Evolutionary conservation across 2,888 invertebrate species (phyloP).

Genomic region (Leptinotarsa juncta): DNA sequence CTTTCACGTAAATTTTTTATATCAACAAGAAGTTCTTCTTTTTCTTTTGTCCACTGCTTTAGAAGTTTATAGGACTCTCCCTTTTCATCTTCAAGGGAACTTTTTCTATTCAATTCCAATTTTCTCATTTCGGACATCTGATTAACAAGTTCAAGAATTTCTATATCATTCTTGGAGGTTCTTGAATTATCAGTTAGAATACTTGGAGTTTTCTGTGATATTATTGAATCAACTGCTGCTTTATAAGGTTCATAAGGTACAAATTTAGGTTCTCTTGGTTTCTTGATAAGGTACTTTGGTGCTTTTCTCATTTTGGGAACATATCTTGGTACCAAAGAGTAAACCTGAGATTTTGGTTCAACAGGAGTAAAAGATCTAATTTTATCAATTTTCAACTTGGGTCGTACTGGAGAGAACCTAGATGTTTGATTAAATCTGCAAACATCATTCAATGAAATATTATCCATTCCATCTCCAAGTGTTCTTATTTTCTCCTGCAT

Average conservation of each 20-base stretch:
- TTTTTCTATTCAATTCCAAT: slow-evolving; percentile 67
- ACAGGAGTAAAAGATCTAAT: slow-evolving; percentile 57
- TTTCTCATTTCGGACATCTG: slow-evolving; percentile 80
- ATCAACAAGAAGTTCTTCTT: slow-evolving; percentile 70
- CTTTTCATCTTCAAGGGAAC: slow-evolving; percentile 38
- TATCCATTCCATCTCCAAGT: slow-evolving; percentile 54
- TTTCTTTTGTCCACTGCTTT: slow-evolving; percentile 66
- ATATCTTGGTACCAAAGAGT: slow-evolving; percentile 74
- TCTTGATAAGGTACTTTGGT: slow-evolving; percentile 67
- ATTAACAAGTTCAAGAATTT: slow-evolving; percentile 72
- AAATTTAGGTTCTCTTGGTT: slow-evolving; percentile 80
- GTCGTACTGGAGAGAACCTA: slow-evolving; percentile 24
- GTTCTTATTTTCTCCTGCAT: slow-evolving; percentile 45
- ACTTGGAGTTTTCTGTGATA: slow-evolving; percentile 62
- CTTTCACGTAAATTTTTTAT: slow-evolving; percentile 75
- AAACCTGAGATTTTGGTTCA: slow-evolving; percentile 69
- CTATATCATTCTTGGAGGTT: slow-evolving; percentile 66
- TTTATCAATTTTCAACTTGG: slow-evolving; percentile 40
- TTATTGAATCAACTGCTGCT: slow-evolving; percentile 84
- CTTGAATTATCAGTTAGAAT: slow-evolving; percentile 48
- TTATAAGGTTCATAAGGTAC: slow-evolving; percentile 91
- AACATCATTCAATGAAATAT: slow-evolving; percentile 20
- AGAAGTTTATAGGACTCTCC: slow-evolving; percentile 3
- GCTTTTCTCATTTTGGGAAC: slow-evolving; percentile 71
- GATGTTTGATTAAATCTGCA: slow-evolving; percentile 1